Conservation (phyloP, 1,140 invertebrate genomes). For the Tetragonula clypearis region DNA sequence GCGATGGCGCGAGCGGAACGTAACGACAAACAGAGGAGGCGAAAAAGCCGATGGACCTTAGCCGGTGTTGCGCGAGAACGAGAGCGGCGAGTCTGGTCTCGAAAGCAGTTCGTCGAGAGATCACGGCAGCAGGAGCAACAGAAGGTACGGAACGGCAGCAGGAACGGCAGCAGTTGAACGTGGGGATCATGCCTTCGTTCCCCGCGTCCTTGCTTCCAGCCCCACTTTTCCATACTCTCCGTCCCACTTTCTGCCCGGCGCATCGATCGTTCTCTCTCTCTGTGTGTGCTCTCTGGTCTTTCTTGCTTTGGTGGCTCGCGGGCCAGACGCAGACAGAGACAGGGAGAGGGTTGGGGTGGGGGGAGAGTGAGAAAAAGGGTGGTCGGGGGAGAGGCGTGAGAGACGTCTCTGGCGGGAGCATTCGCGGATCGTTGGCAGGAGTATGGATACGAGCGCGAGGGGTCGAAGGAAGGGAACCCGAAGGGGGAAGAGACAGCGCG, state of each 20-base stretch:
- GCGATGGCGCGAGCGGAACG: background rate
- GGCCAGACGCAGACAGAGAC: constrained; percentile 21
- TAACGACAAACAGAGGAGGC: constrained; percentile 8
- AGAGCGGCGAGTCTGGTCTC: constrained; percentile 35
- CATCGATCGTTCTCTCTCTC: constrained; percentile 65
- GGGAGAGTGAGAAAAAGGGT: constrained; percentile 40
- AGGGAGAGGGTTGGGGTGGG: background rate
- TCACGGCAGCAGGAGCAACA: constrained; percentile 67
- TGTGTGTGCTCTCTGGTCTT: constrained; percentile 36
- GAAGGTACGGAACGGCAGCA: constrained; percentile 61
- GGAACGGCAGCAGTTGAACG: constrained; percentile 64
- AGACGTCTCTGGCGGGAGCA: constrained; percentile 35
- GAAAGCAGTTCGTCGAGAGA: constrained; percentile 60
- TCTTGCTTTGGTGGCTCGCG: constrained; percentile 3
- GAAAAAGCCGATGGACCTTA: constrained; percentile 5
- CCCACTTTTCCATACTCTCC: constrained; percentile 41
- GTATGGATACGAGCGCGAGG: constrained; percentile 25
- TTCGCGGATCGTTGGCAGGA: constrained; percentile 18
- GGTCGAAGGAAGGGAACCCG: constrained; percentile 13
- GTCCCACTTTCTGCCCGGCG: constrained; percentile 35
- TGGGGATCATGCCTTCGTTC: constrained; percentile 49
- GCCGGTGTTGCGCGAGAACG: constrained; percentile 28
- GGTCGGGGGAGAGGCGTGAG: constrained; percentile 46
- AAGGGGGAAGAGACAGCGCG: background rate
- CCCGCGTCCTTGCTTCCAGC: constrained; percentile 30